phyloP scores from a whole-genome alignment of 1,140 invertebrate species.

The Philotrypesis tridentata region DNA sequence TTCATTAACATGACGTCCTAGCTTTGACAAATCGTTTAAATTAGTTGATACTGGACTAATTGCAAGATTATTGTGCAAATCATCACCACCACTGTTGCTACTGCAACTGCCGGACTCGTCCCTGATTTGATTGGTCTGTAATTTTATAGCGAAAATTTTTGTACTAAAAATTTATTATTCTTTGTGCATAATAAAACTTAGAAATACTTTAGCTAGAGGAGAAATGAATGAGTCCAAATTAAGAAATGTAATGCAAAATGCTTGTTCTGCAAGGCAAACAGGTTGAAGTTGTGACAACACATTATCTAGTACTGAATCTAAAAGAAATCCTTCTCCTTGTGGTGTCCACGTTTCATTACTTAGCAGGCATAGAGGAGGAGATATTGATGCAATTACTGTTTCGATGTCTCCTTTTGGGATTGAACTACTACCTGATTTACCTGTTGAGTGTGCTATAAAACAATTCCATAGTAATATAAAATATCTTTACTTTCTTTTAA shows the following conservation, averaged over 20 bases:
- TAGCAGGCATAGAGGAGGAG: constrained; percentile 65
- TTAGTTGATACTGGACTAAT: constrained; percentile 66
- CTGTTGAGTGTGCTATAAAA: constrained; percentile 40
- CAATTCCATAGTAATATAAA: constrained; percentile 3
- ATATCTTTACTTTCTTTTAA: not conserved
- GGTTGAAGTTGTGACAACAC: constrained; percentile 92
- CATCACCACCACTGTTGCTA: constrained; percentile 46
- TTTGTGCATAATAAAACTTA: not conserved
- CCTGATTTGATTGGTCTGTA: constrained; percentile 41
- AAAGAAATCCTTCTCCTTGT: constrained; percentile 67
- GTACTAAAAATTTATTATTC: not conserved
- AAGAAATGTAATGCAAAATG: constrained; percentile 96
- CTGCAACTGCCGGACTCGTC: constrained; percentile 63
- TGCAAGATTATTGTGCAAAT: constrained; percentile 55
- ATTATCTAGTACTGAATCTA: constrained; percentile 84
- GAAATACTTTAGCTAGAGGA: constrained; percentile 64
- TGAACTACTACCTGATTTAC: constrained; percentile 22
- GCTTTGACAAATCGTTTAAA: constrained; percentile 75
- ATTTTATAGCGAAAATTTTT: not conserved
- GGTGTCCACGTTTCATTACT: constrained; percentile 66
- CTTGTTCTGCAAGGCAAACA: constrained; percentile 94
- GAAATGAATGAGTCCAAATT: constrained; percentile 82
- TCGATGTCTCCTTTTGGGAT: constrained; percentile 41
- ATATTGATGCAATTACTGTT: constrained; percentile 28
- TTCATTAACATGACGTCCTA: constrained; percentile 83